Base-by-base conservation (phyloP, 23 tunicate genomes). In the Oikopleura vanhoeffeni region DNA sequence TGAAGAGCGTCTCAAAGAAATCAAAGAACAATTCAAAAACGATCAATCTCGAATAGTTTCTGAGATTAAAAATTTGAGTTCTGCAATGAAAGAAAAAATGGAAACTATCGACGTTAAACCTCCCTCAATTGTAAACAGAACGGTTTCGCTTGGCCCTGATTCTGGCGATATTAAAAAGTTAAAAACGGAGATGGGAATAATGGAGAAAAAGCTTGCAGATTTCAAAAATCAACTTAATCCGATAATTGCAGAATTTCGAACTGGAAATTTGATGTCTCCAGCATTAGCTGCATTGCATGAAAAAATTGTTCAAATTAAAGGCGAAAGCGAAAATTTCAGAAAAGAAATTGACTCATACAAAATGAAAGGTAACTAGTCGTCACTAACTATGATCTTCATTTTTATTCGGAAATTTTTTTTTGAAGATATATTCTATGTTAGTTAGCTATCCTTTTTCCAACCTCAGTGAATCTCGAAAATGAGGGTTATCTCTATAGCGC, bases 211-310 rank as follows among this genome's bases (percentile, higher is more conserved):
- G 4, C 34, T 71, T 2, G 38, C 27, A 2, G 34, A 71, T 24
- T 28, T 71, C 4, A 71, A 71, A 30, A 32, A 71, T 30, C 35
- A 18, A 2, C 27, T 71, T 33, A 28, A 71, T 3, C 79, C 79
- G 79, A 18, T 71, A 2, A 2, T 71, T 28, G 35, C 27, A 3
- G 79, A 71, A 71, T 71, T 71, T 30, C 79, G 79, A 71, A 71
- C 79, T 13, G 79, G 79, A 32, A 71, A 71, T 71, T 30, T 71
- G 79, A 71, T 71, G 79, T 13, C 34, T 30, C 79, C 79, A 28
- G 79, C 79, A 71, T 18, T 71, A 2, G 32, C 79, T 2, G 79
- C 79, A 71, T 38, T 71, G 2, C 79, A 71, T 32, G 79, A 71
- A 18, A 33, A 71, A 32, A 2, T 71, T 13, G 4, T 71, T 71